phyloP scores from a whole-genome alignment of 2,113 vertebrate genomes.

The Hydrochoerus hydrochaeris region DNA sequence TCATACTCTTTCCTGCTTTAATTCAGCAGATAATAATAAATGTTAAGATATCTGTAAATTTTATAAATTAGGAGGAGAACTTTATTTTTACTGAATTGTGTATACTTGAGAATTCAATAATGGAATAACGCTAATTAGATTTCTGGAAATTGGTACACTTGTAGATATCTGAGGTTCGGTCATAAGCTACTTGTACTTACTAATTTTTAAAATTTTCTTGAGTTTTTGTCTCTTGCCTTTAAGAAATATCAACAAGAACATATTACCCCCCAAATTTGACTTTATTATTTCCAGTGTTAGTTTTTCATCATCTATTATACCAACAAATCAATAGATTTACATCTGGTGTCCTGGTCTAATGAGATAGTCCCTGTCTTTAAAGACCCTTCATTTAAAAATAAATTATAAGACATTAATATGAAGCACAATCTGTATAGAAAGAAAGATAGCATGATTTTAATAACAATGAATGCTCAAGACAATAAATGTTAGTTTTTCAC shows the following conservation, averaged over 20 bases:
- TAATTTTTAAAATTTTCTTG: neutral
- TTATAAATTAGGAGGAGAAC: neutral
- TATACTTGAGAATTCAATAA: neutral
- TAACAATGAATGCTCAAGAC: neutral
- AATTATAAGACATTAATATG: neutral
- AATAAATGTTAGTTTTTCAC: neutral
- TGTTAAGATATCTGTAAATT: neutral
- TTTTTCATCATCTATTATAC: neutral
- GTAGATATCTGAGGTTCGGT: neutral
- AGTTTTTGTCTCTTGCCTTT: neutral
- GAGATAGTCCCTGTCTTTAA: neutral
- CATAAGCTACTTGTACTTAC: neutral
- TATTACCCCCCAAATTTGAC: neutral
- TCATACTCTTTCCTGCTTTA: neutral
- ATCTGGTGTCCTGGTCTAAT: neutral
- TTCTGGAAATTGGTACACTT: neutral
- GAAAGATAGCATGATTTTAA: neutral
- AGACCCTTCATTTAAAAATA: neutral
- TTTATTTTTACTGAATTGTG: neutral
- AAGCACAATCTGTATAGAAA: neutral
- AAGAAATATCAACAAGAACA: neutral
- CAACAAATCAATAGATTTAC: neutral
- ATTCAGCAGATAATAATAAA: neutral
- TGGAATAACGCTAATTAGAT: neutral
- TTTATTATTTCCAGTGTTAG: neutral